Base-by-base conservation (phyloP, 2,888 invertebrate species). In the Eupelmus urozonus region DNA sequence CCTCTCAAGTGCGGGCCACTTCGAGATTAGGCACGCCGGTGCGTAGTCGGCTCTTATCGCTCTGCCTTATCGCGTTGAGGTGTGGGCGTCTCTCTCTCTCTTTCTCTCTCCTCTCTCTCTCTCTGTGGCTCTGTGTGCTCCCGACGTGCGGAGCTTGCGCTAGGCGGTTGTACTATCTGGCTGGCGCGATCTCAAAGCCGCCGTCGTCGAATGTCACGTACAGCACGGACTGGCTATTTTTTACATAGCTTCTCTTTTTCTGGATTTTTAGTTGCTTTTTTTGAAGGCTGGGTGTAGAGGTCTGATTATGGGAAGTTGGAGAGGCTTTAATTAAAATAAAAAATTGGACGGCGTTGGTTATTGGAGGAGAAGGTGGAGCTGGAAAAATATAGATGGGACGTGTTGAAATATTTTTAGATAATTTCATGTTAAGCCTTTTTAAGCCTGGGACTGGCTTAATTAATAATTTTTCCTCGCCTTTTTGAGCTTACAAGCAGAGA, bases 11-110 rank as follows among this genome's bases (percentile, higher is more conserved):
- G 45, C 60, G 55, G 40, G 49, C 60, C 60, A 63, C 75, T 55
- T 60, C 16, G 75, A 80, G 79, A 80, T 80, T 80, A 71, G 62
- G 76, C 79, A 80, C 79, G 76, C 76, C 76, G 69, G 67, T 69
- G 73, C 78, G 78, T 66, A 23, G 49, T 16, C 42, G 27, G 45
- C 62, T 25, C 72, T 77, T 75, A 69, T 76, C 76, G 55, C 42
- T 5, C 2, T 53, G 23, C 49, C 23, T 18, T n/a, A 25, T 72
- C 29, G 25, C 34, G 34, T 55, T 16, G n/a, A 51, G 7, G 3
- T 60, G 16, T 72, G 23, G 29, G 18, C 45, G 7, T 51, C 23
- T 25, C 25, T 42, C n/a, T 42, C 11, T 20, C 11, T 29, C 18
- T 18, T 20, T 53, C 27, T 42, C 51, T 60, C 45, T 9, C 4